Base-by-base conservation (phyloP, 2,888 invertebrate genomes). In the Eristalis tenax region DNA sequence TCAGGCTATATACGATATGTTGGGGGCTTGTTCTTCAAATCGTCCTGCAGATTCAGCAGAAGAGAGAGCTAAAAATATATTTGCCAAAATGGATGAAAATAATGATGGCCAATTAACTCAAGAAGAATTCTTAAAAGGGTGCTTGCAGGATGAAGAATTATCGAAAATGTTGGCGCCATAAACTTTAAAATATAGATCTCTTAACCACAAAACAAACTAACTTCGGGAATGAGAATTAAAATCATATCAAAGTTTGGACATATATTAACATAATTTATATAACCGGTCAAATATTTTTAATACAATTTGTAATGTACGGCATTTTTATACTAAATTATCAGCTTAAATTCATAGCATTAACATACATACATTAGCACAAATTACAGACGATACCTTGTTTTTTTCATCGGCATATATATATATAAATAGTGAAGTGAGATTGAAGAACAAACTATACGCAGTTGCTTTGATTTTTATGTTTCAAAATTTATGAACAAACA, bases 1-100 rank as follows among this genome's bases (percentile, higher is more conserved):
- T 63, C 95, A 99, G 99, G 99, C 99, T 89, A 99, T 99, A 94
- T 99, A 99, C 94, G 99, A 99, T 93, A 99, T 99, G 99, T 95
- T 99, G 90, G 99, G 99, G 78, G 98, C 98, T 89, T 98, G 98
- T 94, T 98, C 98, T 91, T 98, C 98, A 93, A 98, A 98, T 94
- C 95, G 98, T 92, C 98, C 98, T 66, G 98, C 98, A 57, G 98
- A 98, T 93, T 98, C 98, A 23, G 99, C 99, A 35, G 98, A 99
- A 93, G 99, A 99, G 92, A 95, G 99, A 90, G 99, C 99, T 90
- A 98, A 98, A 94, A 99, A 99, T 94, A 99, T 99, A 91, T 99
- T 99, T 94, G 98, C 98, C 85, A 99, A 99, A 94, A 99, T 99
- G 99, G 99, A 99, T 93, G 98, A 98, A 92, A 99, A 99, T 95